A percentile compares a stretch with the other conserved stretches of the same genome.
These are phyloP conservation scores for Eudasyphora cyanicolor DNA, from an alignment of 2,888 invertebrate species.

Conservation along the genomic window DNA sequence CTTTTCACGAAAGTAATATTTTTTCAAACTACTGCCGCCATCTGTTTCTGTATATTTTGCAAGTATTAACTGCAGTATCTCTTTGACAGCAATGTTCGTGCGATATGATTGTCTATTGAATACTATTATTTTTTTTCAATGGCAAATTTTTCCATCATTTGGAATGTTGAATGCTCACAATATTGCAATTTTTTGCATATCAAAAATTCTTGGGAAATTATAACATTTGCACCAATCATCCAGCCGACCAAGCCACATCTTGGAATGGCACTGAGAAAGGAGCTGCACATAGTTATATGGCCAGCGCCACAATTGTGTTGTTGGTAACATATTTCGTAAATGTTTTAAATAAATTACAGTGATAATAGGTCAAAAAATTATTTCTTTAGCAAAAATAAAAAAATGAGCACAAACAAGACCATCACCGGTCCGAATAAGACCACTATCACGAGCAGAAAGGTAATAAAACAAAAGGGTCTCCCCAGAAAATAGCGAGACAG, in stretches of 20 bases:
- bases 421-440: not conserved
- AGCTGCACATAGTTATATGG: not conserved
- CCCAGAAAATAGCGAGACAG: too few species aligned
- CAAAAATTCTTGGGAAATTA: constrained; percentile 26
- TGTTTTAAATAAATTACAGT: constrained; percentile 63
- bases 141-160: not conserved
- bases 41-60: too few species aligned
- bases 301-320: constrained; percentile 25
- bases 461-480: constrained; percentile 52
- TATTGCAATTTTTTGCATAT: constrained; percentile 9
- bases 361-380: constrained; percentile 64
- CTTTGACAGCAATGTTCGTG: too few species aligned
- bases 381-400: constrained; percentile 45
- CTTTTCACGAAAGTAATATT: too few species aligned
- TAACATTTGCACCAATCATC: constrained; percentile 52
- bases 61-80: too few species aligned
- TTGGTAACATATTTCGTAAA: constrained; percentile 48
- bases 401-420: not conserved
- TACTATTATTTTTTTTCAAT: too few species aligned
- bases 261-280: constrained; percentile 32
- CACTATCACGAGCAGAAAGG: not conserved
- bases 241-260: too few species aligned
- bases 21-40: too few species aligned
- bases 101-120: too few species aligned
- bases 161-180: not conserved